Evolutionary conservation across 2,888 invertebrate genomes (phyloP).

Genomic region (Oxycera nigricornis): DNA sequence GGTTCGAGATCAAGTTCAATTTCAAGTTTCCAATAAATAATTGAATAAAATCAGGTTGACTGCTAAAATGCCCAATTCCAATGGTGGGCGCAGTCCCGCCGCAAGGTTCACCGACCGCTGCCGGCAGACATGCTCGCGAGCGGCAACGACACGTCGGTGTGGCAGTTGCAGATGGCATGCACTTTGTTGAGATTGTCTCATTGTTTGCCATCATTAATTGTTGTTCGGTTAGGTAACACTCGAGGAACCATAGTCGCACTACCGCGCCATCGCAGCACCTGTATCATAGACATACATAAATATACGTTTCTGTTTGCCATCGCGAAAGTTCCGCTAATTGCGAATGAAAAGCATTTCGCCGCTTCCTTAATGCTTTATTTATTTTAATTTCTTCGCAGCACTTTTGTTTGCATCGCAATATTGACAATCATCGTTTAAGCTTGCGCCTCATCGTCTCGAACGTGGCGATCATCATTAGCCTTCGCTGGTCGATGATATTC

Average conservation of each 20-base stretch:
- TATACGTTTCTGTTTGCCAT: background rate
- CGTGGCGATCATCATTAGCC: background rate
- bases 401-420: background rate
- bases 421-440: background rate
- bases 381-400: background rate
- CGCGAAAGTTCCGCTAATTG: background rate
- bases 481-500: background rate
- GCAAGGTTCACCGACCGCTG: background rate
- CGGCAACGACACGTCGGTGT: background rate
- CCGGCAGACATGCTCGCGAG: background rate
- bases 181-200: background rate
- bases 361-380: conserved; percentile 1
- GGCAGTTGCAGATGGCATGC: too few species aligned
- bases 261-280: background rate
- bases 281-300: background rate
- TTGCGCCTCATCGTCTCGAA: background rate
- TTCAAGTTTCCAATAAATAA: conserved; percentile 23
- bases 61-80: background rate
- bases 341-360: background rate
- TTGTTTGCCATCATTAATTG: background rate
- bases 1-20: conserved; percentile 33
- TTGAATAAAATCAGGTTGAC: background rate
- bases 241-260: background rate
- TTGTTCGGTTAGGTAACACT: conserved; percentile 14
- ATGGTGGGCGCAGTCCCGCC: background rate